Base-by-base conservation (phyloP, 2,888 invertebrate species). In the Orchesella flavescens region DNA sequence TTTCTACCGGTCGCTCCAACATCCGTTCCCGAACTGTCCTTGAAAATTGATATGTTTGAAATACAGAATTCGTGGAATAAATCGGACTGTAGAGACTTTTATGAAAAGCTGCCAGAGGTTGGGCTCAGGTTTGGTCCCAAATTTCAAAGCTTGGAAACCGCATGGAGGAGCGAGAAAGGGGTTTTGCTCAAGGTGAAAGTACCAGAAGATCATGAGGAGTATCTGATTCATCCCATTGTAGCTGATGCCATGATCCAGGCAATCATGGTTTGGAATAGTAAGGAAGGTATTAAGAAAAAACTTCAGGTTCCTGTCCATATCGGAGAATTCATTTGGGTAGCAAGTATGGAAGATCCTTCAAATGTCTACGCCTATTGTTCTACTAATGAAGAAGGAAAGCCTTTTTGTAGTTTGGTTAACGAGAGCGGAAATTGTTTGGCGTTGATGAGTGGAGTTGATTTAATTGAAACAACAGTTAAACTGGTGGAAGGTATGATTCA, bases 211-310 rank as follows among this genome's bases (percentile, higher is more conserved):
- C 9, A 15, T 17, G 15, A 21, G 5, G 2, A 2, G 19, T 82
- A 77, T 19, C 13, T 79, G 0, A 63, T 72, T 12, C 85, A 84
- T 72, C 85, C 85, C 9, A 66, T 84, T 1, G 15, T 84, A 0
- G 17, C 55, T 15, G 84, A 85, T 21, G 82, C 85, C n/a, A 84
- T 85, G 85, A 75, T 85, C 19, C 85, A 85, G 66, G 59, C 79
- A 0, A 19, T 44, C 3, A 71, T 77, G 66, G 15, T 80, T 2
- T 66, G 46, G 23, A 53, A 5, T 0, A 57, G 43, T 12, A 65
- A 55, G 49, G 59, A 66, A 7, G 19, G 68, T 57, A 2, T 46
- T 7, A 23, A 49, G 19, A 53, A 72, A 10, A 75, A 85, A 63
- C 81, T 85, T 0, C 68, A 80, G 13, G 76, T 85, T 21, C 85